Base-by-base conservation (phyloP, 2,113 vertebrate species). In the Bostrychus sinensis region DNA sequence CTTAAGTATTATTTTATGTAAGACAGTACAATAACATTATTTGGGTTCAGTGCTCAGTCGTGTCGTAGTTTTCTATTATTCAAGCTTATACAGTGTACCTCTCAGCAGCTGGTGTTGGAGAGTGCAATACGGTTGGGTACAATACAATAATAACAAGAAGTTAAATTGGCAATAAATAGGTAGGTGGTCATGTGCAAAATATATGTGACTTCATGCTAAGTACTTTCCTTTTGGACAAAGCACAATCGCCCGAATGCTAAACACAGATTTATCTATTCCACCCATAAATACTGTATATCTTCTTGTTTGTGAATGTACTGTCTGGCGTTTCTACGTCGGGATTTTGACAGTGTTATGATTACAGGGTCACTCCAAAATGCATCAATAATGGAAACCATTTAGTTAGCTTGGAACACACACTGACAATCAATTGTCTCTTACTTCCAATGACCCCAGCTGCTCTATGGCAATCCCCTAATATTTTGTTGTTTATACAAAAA, bases 121-220 rank as follows among this genome's bases (percentile, higher is more conserved):
- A 80, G 77, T 80, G 79, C 71, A 66, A 53, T 62, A 41, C 55
- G 25, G 55, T 71, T 22, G 32, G 57, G 45, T 51, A 28, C 66
- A 32, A 55, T 66, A 71, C 37, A 38, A 56, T 1, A 3, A 73
- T 61, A 34, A 25, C 7, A 71, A 72, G 81, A 76, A 57, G 56
- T 26, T 51, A 72, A 71, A 53, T 72, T 80, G 78, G 80, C 78
- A 78, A 83, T 66, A 72, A 76, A 76, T 74, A 75, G 38, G 62
- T 74, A 75, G 38, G 62, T 63, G 64, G 39, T 61, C 69, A 48
- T 66, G 78, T 85, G 80, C 70, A 72, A 62, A 37, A 68, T 50
- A 14, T 63, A 59, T 75, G 72, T 78, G 81, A 79, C 56, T 63
- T 78, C 81, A 76, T 82, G 81, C 81, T 68, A 72, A 55, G 59